These are phyloP conservation scores for Brachylomia viminalis DNA, from an alignment of 2,888 invertebrate genomes.

Conservation along the genomic window DNA sequence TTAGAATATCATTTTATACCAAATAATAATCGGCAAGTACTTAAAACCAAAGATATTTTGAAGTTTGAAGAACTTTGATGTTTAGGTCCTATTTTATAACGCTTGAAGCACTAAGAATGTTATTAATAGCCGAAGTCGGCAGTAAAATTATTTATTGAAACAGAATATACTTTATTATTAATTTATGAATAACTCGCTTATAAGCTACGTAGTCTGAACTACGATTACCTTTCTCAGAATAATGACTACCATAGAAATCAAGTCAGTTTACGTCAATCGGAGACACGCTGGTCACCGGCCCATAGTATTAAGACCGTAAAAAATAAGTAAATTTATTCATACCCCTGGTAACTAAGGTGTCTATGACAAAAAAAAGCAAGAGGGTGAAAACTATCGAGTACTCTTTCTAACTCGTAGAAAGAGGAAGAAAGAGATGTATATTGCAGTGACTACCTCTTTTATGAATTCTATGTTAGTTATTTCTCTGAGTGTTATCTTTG, in stretches of 20 bases:
- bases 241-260: neutral
- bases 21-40: neutral
- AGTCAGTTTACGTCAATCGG: neutral
- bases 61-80: constrained; percentile 1
- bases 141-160: neutral
- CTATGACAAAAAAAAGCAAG: neutral
- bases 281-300: neutral
- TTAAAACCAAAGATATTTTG: constrained; percentile 18
- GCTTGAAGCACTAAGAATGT: constrained; percentile 3
- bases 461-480: constrained; percentile 4
- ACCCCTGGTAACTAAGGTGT: neutral
- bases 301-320: neutral
- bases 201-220: neutral
- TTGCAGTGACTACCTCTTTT: neutral
- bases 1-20: constrained; percentile 29
- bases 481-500: neutral
- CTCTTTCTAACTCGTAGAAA: neutral
- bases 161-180: neutral
- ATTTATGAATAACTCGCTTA: neutral
- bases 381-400: neutral
- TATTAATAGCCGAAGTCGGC: neutral
- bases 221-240: neutral
- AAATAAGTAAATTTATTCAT: neutral
- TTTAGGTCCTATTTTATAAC: neutral
- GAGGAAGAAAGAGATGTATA: constrained; percentile 6